Conservation (phyloP, 2,113 vertebrate species). For the Steatornis caripensis region DNA sequence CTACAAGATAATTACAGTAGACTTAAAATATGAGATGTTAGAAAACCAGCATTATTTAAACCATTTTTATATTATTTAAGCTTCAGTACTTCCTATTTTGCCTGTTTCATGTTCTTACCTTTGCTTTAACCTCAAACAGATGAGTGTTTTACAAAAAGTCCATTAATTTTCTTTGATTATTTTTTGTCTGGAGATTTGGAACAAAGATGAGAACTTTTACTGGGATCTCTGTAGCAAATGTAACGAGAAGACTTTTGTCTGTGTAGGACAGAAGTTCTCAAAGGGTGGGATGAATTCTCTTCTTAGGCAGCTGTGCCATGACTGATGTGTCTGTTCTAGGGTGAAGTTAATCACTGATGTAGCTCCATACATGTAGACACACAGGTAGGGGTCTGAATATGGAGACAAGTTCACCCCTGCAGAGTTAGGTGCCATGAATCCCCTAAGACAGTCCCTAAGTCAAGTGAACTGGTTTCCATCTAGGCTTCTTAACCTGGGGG, state of each 20-base stretch:
- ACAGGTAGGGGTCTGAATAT: not conserved
- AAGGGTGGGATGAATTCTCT: not conserved
- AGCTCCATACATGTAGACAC: not conserved
- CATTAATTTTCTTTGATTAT: not conserved
- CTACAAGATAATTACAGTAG: not conserved
- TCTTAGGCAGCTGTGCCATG: not conserved
- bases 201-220: not conserved
- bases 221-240: not conserved
- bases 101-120: not conserved
- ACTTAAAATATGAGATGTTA: not conserved
- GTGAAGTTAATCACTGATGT: not conserved
- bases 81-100: not conserved
- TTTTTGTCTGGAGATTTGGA: not conserved
- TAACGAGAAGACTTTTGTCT: not conserved
- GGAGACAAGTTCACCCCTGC: not conserved
- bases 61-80: not conserved
- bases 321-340: not conserved
- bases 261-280: not conserved
- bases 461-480: not conserved
- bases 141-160: not conserved
- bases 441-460: not conserved
- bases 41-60: not conserved
- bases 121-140: not conserved
- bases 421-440: accelerated
- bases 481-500: no score